A percentile compares a stretch with the other conserved stretches of the same genome.
Conservation (phyloP, 1,140 invertebrate genomes). For the Formica selysi region DNA sequence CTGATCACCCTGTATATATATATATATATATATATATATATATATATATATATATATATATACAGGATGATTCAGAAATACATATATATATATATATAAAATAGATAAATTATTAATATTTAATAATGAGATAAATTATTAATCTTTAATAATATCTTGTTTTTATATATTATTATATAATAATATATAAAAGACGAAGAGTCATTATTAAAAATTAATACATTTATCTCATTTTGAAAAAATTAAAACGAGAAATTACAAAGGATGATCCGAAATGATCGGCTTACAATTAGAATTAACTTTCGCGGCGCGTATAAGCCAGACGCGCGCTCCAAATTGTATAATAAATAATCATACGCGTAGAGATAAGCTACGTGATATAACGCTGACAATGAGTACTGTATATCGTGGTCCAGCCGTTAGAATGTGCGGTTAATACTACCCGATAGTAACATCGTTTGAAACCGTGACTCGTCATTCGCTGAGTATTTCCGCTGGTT, state of each 20-base stretch:
- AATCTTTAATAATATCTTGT: too few relatives aligned
- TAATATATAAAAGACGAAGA: background rate
- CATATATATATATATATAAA: too few relatives aligned
- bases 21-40: too few relatives aligned
- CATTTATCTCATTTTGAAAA: background rate
- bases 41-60: too few relatives aligned
- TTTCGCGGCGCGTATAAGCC: background rate
- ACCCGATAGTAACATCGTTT: conserved; percentile 38
- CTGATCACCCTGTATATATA: too few relatives aligned
- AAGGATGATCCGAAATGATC: background rate
- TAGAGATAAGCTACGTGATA: conserved; percentile 52
- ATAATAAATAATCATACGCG: conserved; percentile 35
- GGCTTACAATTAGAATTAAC: background rate
- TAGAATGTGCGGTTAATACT: conserved; percentile 34
- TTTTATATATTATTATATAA: too few relatives aligned
- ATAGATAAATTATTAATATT: too few relatives aligned
- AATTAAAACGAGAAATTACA: background rate
- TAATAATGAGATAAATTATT: too few relatives aligned
- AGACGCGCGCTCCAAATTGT: conserved; percentile 23
- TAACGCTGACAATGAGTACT: background rate
- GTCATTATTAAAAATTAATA: background rate
- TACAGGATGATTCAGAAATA: too few relatives aligned
- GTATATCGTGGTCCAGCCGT: conserved; percentile 41
- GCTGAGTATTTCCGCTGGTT: conserved; percentile 56
- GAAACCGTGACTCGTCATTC: conserved; percentile 67